Evolutionary conservation across 1,140 invertebrate genomes (phyloP).

Genomic region (Aphelenchoides avenae): DNA sequence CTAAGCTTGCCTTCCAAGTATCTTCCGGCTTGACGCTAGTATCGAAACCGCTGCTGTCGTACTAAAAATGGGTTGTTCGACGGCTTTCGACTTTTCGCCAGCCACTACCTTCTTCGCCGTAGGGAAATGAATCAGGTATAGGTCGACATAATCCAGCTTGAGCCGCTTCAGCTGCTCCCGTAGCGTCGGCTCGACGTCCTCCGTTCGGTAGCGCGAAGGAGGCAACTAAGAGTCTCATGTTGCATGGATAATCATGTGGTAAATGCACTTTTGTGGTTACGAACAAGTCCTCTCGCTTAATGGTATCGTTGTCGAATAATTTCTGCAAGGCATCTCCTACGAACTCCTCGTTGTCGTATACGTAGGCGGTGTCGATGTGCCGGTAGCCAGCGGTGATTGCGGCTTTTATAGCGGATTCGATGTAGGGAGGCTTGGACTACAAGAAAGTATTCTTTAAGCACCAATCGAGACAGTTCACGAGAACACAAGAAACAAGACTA

Average conservation of each 20-base stretch:
- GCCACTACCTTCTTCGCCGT: too few species aligned
- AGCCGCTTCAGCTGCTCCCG: conserved; percentile 71
- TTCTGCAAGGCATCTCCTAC: conserved; percentile 73
- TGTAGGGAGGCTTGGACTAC: conserved; percentile 71
- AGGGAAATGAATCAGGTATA: conserved; percentile 78
- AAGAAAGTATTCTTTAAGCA: too few species aligned
- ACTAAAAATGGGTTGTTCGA: too few species aligned
- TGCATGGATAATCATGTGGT: too few species aligned
- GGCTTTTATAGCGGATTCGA: conserved; percentile 70
- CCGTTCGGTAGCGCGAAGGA: conserved; percentile 35
- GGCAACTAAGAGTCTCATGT: too few species aligned
- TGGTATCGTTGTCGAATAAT: conserved; percentile 69
- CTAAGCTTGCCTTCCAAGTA: conserved; percentile 35
- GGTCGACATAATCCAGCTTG: conserved; percentile 75
- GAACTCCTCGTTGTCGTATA: conserved; percentile 74
- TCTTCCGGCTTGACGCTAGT: conserved; percentile 16
- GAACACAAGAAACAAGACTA: too few species aligned
- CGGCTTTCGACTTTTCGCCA: too few species aligned
- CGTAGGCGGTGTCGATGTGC: conserved; percentile 79
- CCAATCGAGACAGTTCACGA: too few species aligned
- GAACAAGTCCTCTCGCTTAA: conserved; percentile 74
- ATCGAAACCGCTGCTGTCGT: conserved; percentile 56
- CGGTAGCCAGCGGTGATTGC: conserved; percentile 80
- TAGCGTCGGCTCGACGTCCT: conserved; percentile 70
- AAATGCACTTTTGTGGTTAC: conserved; percentile 68